Conservation (phyloP, 1,140 invertebrate species). For the Trichonephila inaurata region DNA sequence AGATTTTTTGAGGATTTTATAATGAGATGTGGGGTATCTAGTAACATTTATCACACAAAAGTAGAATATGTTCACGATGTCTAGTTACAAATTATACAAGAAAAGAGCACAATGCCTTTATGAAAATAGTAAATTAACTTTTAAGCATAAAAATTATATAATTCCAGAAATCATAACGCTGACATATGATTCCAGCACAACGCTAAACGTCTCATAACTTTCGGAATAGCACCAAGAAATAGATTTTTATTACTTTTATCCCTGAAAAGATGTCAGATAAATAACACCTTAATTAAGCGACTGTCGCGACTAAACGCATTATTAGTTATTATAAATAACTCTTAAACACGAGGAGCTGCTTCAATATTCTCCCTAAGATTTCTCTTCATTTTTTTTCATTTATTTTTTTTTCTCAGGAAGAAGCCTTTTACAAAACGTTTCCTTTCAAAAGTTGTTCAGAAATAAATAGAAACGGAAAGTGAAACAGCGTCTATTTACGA, state of each 20-base stretch:
- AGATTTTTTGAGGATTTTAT: too few relatives aligned
- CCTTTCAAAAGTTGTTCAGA: neutral
- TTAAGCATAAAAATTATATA: too few relatives aligned
- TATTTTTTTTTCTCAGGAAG: neutral
- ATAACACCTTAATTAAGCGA: neutral
- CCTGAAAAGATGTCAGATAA: neutral
- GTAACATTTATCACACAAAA: too few relatives aligned
- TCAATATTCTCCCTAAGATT: neutral
- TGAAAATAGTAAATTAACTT: too few relatives aligned
- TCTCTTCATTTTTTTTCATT: neutral
- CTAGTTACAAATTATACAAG: too few relatives aligned
- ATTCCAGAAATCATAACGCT: too few relatives aligned
- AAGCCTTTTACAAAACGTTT: neutral
- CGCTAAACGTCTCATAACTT: neutral
- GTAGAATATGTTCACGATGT: too few relatives aligned
- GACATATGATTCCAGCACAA: too few relatives aligned
- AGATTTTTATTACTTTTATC: neutral
- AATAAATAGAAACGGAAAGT: neutral
- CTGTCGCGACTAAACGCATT: neutral
- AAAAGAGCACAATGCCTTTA: too few relatives aligned
- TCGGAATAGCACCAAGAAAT: neutral
- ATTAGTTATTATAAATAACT: neutral
- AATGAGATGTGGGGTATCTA: too few relatives aligned
- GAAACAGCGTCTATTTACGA: neutral
- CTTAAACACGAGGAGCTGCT: neutral